Conservation (phyloP, 2,888 invertebrate species). For the Folsomia manolachei region DNA sequence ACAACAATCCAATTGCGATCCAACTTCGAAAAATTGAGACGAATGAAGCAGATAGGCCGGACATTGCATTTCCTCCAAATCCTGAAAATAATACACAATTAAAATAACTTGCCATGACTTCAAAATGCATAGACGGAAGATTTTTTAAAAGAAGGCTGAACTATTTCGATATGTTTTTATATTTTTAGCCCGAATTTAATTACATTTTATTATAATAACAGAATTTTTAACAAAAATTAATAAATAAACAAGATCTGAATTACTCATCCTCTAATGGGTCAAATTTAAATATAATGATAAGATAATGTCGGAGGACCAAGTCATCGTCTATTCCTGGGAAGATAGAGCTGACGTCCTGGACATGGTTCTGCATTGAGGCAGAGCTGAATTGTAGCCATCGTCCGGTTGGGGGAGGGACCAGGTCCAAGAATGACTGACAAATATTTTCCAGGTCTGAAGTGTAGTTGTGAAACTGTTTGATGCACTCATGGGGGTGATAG, state of each 20-base stretch:
- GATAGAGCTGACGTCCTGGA: neutral
- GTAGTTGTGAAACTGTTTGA: neutral
- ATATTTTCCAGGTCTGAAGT: constrained; percentile 53
- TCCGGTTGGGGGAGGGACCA: neutral
- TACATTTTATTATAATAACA: no score
- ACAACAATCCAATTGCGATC: constrained; percentile 73
- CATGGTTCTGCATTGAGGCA: neutral
- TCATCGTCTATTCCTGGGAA: neutral
- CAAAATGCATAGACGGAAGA: no score
- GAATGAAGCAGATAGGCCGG: constrained; percentile 76
- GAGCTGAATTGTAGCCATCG: neutral
- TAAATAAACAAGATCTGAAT: no score
- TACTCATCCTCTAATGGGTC: no score
- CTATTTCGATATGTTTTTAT: no score
- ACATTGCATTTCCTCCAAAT: constrained; percentile 84
- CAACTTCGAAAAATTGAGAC: constrained; percentile 78
- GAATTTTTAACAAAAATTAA: no score
- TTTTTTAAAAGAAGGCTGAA: no score
- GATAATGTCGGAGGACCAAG: neutral
- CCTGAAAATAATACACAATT: no score
- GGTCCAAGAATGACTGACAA: neutral
- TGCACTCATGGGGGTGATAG: neutral
- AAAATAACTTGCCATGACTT: no score
- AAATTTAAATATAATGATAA: no score
- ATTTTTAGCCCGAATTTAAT: no score